These are phyloP conservation scores for Lasioglossum malachurum DNA, from an alignment of 2,888 invertebrate species.

Conservation along the genomic window DNA sequence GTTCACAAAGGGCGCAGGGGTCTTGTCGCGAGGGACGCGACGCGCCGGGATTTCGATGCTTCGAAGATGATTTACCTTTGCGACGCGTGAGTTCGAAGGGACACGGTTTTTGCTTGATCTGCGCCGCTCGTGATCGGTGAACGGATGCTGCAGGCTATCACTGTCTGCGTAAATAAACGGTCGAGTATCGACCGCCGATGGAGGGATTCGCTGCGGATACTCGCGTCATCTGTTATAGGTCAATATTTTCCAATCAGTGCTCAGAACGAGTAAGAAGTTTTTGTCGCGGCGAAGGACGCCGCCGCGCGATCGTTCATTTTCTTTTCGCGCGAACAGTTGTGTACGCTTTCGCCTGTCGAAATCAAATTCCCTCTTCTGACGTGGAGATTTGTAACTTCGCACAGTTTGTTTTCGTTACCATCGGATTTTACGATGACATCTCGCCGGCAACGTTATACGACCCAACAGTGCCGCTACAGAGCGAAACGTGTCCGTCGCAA, in stretches of 20 bases:
- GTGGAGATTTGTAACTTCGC: not conserved
- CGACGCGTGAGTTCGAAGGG: not conserved
- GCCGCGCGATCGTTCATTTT: not conserved
- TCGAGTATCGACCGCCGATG: not conserved
- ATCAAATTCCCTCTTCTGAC: not conserved
- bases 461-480: conserved; percentile 6
- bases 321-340: not conserved
- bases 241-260: not conserved
- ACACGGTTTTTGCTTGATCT: conserved; percentile 7
- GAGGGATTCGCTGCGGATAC: not conserved
- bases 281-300: not conserved
- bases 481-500: conserved; percentile 15
- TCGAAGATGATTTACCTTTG: conserved; percentile 40
- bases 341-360: not conserved
- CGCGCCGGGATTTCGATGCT: conserved; percentile 38
- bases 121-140: not conserved
- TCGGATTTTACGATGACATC: too few species aligned
- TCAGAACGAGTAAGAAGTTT: not conserved
- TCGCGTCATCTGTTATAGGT: conserved; percentile 7
- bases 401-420: too few species aligned
- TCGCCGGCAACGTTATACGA: not conserved
- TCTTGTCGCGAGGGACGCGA: conserved; percentile 22
- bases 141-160: not conserved
- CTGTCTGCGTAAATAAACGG: not conserved
- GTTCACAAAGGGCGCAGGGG: conserved; percentile 52